Conservation (phyloP, 2,888 invertebrate species). For the Graphium colonna region DNA sequence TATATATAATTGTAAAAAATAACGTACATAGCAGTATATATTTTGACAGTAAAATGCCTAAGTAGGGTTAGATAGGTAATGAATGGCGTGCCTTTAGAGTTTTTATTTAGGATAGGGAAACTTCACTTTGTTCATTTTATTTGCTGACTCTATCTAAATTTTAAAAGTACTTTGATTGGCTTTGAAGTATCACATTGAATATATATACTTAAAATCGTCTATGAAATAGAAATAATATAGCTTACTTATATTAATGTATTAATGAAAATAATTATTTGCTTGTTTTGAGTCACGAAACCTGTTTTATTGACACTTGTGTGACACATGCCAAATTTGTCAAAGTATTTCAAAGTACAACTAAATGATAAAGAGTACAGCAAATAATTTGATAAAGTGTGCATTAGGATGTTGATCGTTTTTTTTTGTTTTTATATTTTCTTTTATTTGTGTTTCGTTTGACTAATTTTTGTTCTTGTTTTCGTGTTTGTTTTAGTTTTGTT, state of each 20-base stretch:
- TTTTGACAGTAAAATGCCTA: slow-evolving; percentile 14
- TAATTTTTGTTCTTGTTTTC: slow-evolving; percentile 21
- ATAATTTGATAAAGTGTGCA: background rate
- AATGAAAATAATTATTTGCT: too few species aligned
- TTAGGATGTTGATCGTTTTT: background rate
- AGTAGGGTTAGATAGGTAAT: slow-evolving; percentile 14
- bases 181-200: too few species aligned
- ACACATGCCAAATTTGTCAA: too few species aligned
- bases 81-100: slow-evolving; percentile 20
- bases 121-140: slow-evolving; percentile 1
- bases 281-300: too few species aligned
- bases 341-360: too few species aligned
- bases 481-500: slow-evolving; percentile 31
- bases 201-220: too few species aligned
- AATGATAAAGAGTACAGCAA: background rate
- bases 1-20: too few species aligned
- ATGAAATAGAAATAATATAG: too few species aligned
- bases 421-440: slow-evolving; percentile 9
- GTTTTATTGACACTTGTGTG: too few species aligned
- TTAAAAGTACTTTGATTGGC: too few species aligned
- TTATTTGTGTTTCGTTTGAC: slow-evolving; percentile 3
- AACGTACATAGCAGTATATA: slow-evolving; percentile 16
- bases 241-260: too few species aligned
- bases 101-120: slow-evolving; percentile 2
- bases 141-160: slow-evolving; percentile 5